phyloP scores from a whole-genome alignment of 2,888 invertebrate species.

The Stenolophus ochropezus region DNA sequence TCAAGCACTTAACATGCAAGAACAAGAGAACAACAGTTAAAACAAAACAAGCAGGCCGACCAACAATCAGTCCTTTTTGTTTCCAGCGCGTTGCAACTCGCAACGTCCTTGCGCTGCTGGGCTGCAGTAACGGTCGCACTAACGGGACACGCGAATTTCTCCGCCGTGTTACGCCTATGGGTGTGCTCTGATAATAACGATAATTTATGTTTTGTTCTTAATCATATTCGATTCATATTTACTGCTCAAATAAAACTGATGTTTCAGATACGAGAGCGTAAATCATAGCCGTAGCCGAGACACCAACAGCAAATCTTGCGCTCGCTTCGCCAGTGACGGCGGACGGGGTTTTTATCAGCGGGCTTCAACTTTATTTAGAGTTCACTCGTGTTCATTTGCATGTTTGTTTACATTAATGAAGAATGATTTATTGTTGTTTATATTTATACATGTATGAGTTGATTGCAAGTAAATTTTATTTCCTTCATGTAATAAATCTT shows the following conservation, averaged over 20 bases:
- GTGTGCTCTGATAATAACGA: constrained; percentile 53
- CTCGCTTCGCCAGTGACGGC: not conserved
- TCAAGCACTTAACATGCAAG: constrained; percentile 8
- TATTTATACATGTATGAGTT: not conserved
- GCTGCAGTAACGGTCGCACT: constrained; percentile 26
- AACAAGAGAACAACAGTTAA: constrained; percentile 24
- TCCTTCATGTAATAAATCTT: not conserved
- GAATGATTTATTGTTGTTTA: not conserved
- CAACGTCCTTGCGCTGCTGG: constrained; percentile 26
- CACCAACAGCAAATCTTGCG: constrained; percentile 7
- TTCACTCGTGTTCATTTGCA: not conserved
- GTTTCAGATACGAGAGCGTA: constrained; percentile 20
- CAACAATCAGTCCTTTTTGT: constrained; percentile 41
- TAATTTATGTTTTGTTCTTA: constrained; percentile 55
- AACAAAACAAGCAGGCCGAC: constrained; percentile 13
- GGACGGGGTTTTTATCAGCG: not conserved
- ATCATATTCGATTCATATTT: constrained; percentile 51
- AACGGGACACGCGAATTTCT: constrained; percentile 25
- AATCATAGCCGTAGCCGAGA: constrained; percentile 36
- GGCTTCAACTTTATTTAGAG: not conserved
- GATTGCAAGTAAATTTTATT: not conserved
- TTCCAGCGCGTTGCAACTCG: not conserved
- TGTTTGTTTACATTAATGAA: not conserved
- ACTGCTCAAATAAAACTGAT: constrained; percentile 39
- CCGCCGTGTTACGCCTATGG: constrained; percentile 40